phyloP scores from a whole-genome alignment of 2,888 invertebrate genomes.

The Tenthredo amoena region DNA sequence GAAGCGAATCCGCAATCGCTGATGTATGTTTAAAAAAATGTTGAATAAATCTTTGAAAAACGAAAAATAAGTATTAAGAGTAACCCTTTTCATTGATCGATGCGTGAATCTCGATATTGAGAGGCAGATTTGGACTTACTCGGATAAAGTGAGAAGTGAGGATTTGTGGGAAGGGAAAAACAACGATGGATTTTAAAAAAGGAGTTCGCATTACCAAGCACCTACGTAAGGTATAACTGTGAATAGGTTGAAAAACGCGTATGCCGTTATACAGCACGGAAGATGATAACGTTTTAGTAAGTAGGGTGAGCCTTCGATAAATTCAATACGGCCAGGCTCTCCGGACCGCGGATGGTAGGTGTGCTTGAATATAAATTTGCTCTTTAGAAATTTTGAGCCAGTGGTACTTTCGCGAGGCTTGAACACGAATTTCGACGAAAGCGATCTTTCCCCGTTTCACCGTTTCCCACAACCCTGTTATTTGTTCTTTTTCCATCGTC shows the following conservation, averaged over 20 bases:
- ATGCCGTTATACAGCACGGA: constrained; percentile 22
- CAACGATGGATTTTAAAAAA: not conserved
- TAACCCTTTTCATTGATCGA: not conserved
- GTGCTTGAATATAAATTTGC: constrained; percentile 48
- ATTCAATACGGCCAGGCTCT: constrained; percentile 33
- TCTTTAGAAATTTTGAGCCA: constrained; percentile 45
- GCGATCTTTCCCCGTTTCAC: constrained; percentile 23
- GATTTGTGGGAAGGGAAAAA: not conserved
- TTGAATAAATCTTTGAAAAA: not conserved
- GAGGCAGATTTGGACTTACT: not conserved
- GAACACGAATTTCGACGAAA: constrained; percentile 42
- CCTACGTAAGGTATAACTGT: not conserved
- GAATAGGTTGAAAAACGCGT: constrained; percentile 16
- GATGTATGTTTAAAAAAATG: too few relatives aligned
- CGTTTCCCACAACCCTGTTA: not conserved
- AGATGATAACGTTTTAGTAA: constrained; percentile 46
- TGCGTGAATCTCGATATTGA: not conserved
- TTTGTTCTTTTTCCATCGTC: constrained; percentile 16
- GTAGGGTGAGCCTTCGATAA: constrained; percentile 43
- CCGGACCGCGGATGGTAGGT: constrained; percentile 31
- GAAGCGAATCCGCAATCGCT: too few relatives aligned
- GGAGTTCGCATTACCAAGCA: not conserved
- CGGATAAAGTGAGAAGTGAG: not conserved
- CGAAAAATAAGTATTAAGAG: too few relatives aligned
- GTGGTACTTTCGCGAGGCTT: constrained; percentile 39